A percentile compares a stretch with the other conserved stretches of the same genome.
phyloP scores from a whole-genome alignment of 92 coral and sea anemone species.

The Zoanthus gigantus region DNA sequence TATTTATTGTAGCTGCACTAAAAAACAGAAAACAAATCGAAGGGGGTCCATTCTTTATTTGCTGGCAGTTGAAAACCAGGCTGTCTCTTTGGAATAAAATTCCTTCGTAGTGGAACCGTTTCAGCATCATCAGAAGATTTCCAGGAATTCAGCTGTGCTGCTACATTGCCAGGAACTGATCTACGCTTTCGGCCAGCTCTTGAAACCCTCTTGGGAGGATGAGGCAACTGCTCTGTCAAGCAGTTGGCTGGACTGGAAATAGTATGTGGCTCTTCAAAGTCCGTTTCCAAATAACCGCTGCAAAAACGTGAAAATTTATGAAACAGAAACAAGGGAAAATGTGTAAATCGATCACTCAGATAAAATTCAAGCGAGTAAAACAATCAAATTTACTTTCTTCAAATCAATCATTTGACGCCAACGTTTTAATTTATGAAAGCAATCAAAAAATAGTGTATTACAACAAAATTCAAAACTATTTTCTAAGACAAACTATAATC shows the following conservation, averaged over 20 bases:
- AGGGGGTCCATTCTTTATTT: conserved; percentile 54
- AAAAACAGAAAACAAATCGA: conserved; percentile 31
- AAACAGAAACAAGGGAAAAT: background rate
- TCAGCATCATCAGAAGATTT: conserved; percentile 31
- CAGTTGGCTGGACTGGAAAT: conserved; percentile 32
- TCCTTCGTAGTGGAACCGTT: conserved; percentile 23
- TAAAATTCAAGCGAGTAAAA: conserved; percentile 14
- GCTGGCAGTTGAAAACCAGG: conserved; percentile 62
- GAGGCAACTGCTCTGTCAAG: conserved; percentile 28
- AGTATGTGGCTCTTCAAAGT: conserved; percentile 13
- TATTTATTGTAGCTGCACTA: conserved; percentile 42
- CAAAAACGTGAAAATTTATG: background rate
- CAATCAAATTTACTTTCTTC: conserved; percentile 18
- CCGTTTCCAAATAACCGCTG: background rate
- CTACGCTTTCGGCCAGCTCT: conserved; percentile 31
- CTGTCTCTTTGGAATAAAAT: conserved; percentile 49
- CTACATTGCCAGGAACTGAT: conserved; percentile 29
- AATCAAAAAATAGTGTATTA: conserved; percentile 25
- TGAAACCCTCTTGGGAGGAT: conserved; percentile 14
- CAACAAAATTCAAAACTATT: conserved; percentile 17
- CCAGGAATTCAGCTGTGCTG: conserved; percentile 35
- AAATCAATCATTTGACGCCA: conserved; percentile 14
- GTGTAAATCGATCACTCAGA: conserved; percentile 20
- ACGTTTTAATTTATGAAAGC: conserved; percentile 28
- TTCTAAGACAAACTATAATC: conserved; percentile 19